These are phyloP conservation scores for Eremobia ochroleuca DNA, from an alignment of 2,888 invertebrate genomes.

Conservation along the genomic window DNA sequence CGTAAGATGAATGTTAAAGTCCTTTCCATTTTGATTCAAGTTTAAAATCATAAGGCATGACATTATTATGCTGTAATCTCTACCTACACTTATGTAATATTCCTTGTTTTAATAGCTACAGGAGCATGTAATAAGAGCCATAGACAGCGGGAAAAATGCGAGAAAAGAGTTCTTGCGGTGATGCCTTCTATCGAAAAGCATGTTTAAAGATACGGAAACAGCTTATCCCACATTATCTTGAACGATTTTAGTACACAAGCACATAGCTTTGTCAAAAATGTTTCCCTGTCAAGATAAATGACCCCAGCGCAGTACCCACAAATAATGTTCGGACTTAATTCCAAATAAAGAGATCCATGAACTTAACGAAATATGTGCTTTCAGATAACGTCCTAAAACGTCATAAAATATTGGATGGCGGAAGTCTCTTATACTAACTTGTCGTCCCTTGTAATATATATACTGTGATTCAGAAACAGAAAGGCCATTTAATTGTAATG, in stretches of 20 bases:
- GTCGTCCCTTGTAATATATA: neutral
- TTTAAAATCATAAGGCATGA: conserved; percentile 19
- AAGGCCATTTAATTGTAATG: neutral
- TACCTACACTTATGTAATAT: neutral
- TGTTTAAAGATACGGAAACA: conserved; percentile 39
- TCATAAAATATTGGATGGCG: neutral
- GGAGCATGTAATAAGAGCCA: neutral
- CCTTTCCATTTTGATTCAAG: conserved; percentile 23
- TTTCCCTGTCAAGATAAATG: conserved; percentile 38
- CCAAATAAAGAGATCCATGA: conserved; percentile 2
- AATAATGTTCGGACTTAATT: conserved; percentile 7
- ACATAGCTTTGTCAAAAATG: conserved; percentile 23
- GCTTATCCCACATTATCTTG: conserved; percentile 13
- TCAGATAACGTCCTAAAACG: neutral
- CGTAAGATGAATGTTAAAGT: conserved; percentile 10
- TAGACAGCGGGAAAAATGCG: neutral
- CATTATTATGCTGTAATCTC: conserved; percentile 10
- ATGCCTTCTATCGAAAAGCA: conserved; percentile 16
- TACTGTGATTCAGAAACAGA: neutral
- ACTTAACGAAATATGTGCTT: conserved; percentile 6
- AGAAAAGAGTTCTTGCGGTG: neutral
- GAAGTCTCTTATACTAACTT: neutral
- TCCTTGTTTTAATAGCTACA: conserved; percentile 14
- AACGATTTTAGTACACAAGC: neutral
- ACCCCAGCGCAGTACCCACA: conserved; percentile 19